Evolutionary conservation across 1,140 invertebrate species (phyloP), one percentile per base, ranked within the genome.

Genomic region (Lethocerus indicus): DNA sequence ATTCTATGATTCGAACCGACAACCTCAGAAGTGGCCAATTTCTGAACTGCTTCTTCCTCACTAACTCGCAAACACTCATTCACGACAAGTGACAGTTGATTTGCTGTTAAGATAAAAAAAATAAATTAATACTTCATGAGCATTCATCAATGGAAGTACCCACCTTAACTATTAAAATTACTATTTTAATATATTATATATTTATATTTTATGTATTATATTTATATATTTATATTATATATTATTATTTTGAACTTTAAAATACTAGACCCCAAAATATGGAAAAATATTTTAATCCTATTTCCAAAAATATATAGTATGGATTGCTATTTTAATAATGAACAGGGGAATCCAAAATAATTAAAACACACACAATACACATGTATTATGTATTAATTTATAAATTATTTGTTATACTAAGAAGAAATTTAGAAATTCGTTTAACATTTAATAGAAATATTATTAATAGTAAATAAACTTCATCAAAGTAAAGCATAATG

Each of bases 11-110:
- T 25, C 9, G 42, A 39, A 41, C 51, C 9, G 6, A 32, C 45
- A n/a, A 43, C 27, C 16, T 48, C 47, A 54, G 49, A 32, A 25
- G 58, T 52, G 21, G 52, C 36, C 2, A 61, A 60, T 3, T 65
- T 64, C 16, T 64, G 59, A 23, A 70, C 63, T 3, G 67, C 63
- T 39, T 73, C 72, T 29, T 71, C 66, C 60, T 75, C 73, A 36
- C 61, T 70, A 9, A 75, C 60, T 21, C 58, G 61, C 7, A 75
- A 59, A 2, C 64, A 63, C 43, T 70, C 66, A 59, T 75, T 76
- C 28, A 76, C 53, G 44, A 72, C 60, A 41, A 62, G 63, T 3
- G 68, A 62, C 25, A 75, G 57, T 55, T 69, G 64, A 59, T 72
- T 71, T 16, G 69, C 71, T 70, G 58, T 13, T 56, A 48, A 37